A percentile compares a stretch with the other conserved stretches of the same genome.
These are phyloP conservation scores for Folsomia candida DNA, from an alignment of 2,888 invertebrate genomes.

Conservation along the genomic window DNA sequence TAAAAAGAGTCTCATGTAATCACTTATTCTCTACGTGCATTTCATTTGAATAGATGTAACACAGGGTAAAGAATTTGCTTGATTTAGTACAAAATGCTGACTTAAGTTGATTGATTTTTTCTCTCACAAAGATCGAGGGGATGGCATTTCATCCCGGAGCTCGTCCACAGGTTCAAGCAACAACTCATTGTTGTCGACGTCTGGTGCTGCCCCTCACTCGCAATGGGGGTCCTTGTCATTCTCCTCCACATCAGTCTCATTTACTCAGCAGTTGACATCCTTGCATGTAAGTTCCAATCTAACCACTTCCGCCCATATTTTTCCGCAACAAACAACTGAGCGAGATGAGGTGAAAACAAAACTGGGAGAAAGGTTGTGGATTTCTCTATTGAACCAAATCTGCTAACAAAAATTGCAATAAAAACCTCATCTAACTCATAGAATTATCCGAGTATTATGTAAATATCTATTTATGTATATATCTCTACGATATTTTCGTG, in stretches of 20 bases:
- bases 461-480: too few species aligned
- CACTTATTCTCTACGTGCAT: too few species aligned
- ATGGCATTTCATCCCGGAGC: constrained; percentile 30
- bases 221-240: constrained; percentile 18
- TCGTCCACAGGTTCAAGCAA: constrained; percentile 35
- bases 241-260: constrained; percentile 13
- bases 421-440: too few species aligned
- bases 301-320: not conserved
- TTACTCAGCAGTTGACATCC: constrained; percentile 32
- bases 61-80: not conserved
- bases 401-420: too few species aligned
- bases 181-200: not conserved
- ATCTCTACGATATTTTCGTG: too few species aligned
- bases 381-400: too few species aligned
- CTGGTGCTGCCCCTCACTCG: not conserved
- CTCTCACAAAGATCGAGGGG: not conserved
- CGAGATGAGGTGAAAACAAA: too few species aligned
- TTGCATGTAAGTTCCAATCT: constrained; percentile 38
- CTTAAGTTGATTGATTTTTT: not conserved
- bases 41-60: not conserved
- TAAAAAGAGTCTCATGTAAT: too few species aligned
- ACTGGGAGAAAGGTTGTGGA: too few species aligned
- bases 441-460: too few species aligned
- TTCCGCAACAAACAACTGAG: not conserved
- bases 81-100: not conserved